Evolutionary conservation across 2,888 invertebrate species (phyloP).

Genomic region (Drosophila atripex): DNA sequence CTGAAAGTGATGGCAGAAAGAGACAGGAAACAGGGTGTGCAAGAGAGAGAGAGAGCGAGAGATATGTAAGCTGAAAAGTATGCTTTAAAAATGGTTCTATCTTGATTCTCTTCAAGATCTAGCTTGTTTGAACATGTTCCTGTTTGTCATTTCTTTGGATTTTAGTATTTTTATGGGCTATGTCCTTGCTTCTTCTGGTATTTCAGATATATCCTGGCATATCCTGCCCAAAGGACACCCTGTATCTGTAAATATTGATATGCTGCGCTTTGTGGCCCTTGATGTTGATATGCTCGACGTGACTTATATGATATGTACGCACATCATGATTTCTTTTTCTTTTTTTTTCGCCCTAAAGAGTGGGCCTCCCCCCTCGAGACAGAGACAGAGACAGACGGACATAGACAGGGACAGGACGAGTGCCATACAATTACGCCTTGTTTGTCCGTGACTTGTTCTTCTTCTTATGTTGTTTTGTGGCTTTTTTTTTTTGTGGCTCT

Average conservation of each 20-base stretch:
- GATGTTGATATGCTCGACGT: slow-evolving; percentile 64
- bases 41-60: neutral
- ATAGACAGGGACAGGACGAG: slow-evolving; percentile 21
- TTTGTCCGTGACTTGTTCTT: slow-evolving; percentile 40
- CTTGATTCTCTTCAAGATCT: too few species aligned
- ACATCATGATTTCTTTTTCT: slow-evolving; percentile 8
- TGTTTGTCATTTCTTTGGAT: neutral
- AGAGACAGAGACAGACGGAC: neutral
- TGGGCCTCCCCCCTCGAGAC: slow-evolving; percentile 4
- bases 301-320: slow-evolving; percentile 56
- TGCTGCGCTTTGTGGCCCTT: slow-evolving; percentile 51
- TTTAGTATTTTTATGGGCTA: neutral
- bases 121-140: too few species aligned
- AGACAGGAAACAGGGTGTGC: neutral
- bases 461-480: neutral
- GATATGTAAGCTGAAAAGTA: slow-evolving; percentile 2
- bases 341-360: too few species aligned
- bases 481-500: neutral
- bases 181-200: neutral
- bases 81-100: too few species aligned
- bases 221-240: slow-evolving; percentile 47
- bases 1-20: neutral
- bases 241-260: slow-evolving; percentile 49
- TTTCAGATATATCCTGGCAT: neutral
- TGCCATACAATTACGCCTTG: slow-evolving; percentile 66